These are phyloP conservation scores for Sarcophaga rosellei DNA, from an alignment of 2,888 invertebrate genomes.

Conservation along the genomic window DNA sequence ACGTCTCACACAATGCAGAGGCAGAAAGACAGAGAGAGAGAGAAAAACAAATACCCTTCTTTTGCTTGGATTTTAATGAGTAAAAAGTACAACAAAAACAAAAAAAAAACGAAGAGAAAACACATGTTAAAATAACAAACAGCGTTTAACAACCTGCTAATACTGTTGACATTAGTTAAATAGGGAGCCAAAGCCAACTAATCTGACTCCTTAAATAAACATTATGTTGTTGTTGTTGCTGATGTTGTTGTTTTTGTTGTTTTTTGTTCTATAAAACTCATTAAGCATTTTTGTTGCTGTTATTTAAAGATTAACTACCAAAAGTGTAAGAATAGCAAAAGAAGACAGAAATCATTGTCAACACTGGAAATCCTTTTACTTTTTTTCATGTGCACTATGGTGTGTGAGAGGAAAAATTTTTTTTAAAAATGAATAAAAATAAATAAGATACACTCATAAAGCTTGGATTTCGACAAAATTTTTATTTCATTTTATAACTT, in stretches of 20 bases:
- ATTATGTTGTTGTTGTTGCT: conserved; percentile 42
- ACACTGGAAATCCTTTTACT: not conserved
- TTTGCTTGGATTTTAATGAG: not conserved
- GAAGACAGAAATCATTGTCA: not conserved
- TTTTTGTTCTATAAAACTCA: not conserved
- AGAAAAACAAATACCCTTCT: not conserved
- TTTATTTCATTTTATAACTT: too few relatives aligned
- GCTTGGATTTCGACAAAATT: too few relatives aligned
- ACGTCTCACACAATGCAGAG: not conserved
- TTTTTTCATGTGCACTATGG: conserved; percentile 47
- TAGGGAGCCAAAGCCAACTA: conserved; percentile 61
- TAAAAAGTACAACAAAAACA: not conserved
- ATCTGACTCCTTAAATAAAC: conserved; percentile 57
- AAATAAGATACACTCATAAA: too few relatives aligned
- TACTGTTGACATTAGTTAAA: conserved; percentile 76
- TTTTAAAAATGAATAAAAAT: too few relatives aligned
- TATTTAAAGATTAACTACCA: not conserved
- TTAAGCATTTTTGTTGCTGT: not conserved
- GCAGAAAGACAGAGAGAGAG: not conserved
- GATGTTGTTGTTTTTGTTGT: conserved; percentile 1
- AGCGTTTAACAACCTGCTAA: conserved; percentile 53
- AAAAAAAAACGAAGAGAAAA: not conserved
- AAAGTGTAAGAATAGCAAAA: conserved; percentile 35
- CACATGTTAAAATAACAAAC: conserved; percentile 44
- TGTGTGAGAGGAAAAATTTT: not conserved